Percentiles rank a stretch among this genome's conserved stretches.
Evolutionary conservation across 1,140 invertebrate species (phyloP).

Genomic region (Eupristina koningsbergeri): DNA sequence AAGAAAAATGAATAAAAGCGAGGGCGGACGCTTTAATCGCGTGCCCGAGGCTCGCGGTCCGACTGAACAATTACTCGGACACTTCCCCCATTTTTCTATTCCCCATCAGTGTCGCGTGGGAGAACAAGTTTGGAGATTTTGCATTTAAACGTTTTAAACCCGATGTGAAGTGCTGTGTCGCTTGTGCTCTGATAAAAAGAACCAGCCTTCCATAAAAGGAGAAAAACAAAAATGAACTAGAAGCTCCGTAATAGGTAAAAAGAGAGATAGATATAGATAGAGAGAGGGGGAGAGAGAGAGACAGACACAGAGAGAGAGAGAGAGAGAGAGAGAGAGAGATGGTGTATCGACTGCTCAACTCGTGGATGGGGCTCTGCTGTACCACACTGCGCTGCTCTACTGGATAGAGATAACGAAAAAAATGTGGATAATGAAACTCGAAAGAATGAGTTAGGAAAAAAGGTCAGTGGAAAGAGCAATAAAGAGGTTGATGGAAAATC

Average conservation of each 20-base stretch:
- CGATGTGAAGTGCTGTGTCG: background rate
- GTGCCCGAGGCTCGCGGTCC: background rate
- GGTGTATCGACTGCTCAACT: constrained; percentile 21
- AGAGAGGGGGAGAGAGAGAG: too few species aligned
- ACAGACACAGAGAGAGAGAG: too few species aligned
- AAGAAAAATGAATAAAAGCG: constrained; percentile 18
- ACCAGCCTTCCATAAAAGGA: background rate
- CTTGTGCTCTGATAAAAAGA: background rate
- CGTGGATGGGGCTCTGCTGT: background rate
- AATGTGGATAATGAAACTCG: background rate
- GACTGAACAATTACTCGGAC: constrained; percentile 33
- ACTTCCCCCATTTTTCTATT: background rate
- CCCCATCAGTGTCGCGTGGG: background rate
- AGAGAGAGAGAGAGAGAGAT: too few species aligned
- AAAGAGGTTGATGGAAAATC: background rate
- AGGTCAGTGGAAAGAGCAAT: too few species aligned
- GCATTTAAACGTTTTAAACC: background rate
- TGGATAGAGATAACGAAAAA: background rate
- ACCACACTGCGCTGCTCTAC: background rate
- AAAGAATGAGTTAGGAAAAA: background rate
- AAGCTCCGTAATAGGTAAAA: background rate
- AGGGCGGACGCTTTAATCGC: constrained; percentile 22
- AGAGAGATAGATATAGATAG: too few species aligned
- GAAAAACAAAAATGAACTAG: background rate
- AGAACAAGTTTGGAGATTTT: background rate